Percentiles rank a stretch among this genome's conserved stretches.
Evolutionary conservation across 2,797 vertebrate genomes (phyloP).

Genomic region (Rhodeus uyekii): DNA sequence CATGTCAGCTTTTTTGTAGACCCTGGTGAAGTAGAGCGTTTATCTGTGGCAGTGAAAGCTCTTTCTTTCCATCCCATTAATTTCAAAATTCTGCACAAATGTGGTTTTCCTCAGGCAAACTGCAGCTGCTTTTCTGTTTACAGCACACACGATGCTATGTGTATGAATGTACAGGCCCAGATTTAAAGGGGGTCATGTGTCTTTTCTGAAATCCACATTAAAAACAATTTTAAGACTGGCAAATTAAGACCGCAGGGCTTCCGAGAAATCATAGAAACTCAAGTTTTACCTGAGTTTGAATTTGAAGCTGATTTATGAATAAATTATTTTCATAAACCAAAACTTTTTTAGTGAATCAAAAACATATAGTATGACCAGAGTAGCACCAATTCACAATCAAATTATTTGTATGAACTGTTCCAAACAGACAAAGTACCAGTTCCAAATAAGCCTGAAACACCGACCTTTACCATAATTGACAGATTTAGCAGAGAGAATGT

Average conservation of each 20-base stretch:
- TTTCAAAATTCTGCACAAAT: slow-evolving; percentile 61
- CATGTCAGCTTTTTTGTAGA: slow-evolving; percentile 65
- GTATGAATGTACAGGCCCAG: slow-evolving; percentile 47
- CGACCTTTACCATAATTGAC: not conserved
- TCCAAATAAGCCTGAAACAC: not conserved
- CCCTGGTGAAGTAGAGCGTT: slow-evolving; percentile 67
- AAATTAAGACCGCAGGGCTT: not conserved
- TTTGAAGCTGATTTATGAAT: not conserved
- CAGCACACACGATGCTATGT: slow-evolving; percentile 61
- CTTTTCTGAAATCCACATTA: not conserved
- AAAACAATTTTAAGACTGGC: not conserved
- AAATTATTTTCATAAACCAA: not conserved
- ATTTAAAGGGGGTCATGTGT: not conserved
- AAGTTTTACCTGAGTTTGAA: not conserved
- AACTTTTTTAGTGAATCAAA: not conserved
- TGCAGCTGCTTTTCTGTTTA: slow-evolving; percentile 66
- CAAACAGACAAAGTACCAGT: not conserved
- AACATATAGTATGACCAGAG: not conserved
- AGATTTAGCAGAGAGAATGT: not conserved
- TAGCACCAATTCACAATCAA: not conserved
- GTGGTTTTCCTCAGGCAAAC: slow-evolving; percentile 66
- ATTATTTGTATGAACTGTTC: not conserved
- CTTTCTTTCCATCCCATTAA: slow-evolving; percentile 74
- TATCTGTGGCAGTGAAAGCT: slow-evolving; percentile 65
- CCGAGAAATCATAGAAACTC: not conserved